Conservation (phyloP, 1,140 invertebrate species). For the Polypedilum pembai region DNA sequence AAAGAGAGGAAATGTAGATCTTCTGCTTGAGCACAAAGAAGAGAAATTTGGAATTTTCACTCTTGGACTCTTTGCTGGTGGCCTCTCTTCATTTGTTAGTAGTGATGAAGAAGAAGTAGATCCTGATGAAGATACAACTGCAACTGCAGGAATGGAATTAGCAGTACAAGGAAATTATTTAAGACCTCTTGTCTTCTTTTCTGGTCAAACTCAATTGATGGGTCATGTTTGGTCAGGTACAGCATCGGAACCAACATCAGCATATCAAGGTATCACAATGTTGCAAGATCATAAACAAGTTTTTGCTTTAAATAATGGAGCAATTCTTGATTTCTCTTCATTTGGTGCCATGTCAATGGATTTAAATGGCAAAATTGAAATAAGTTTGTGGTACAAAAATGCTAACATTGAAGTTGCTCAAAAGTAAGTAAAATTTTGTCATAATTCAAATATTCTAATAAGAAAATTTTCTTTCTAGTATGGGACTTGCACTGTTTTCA, state of each 20-base stretch:
- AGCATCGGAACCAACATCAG: slow-evolving; percentile 71
- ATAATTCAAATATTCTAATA: slow-evolving; percentile 22
- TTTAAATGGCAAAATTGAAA: slow-evolving; percentile 71
- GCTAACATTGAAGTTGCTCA: slow-evolving; percentile 73
- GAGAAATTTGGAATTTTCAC: slow-evolving; percentile 48
- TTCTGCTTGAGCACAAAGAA: slow-evolving; percentile 52
- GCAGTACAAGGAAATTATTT: slow-evolving; percentile 68
- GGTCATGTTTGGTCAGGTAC: slow-evolving; percentile 81
- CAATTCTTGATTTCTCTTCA: slow-evolving; percentile 60
- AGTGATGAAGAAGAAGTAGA: slow-evolving; percentile 44
- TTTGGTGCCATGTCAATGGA: slow-evolving; percentile 72
- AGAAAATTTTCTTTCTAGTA: slow-evolving; percentile 49
- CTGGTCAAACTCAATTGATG: slow-evolving; percentile 77
- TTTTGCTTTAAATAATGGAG: slow-evolving; percentile 64
- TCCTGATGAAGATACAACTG: slow-evolving; percentile 48
- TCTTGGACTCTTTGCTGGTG: slow-evolving; percentile 73
- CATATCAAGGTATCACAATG: slow-evolving; percentile 65
- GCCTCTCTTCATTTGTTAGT: slow-evolving; percentile 59
- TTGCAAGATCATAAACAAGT: slow-evolving; percentile 66
- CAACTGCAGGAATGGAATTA: slow-evolving; percentile 80
- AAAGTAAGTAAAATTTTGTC: slow-evolving; percentile 48
- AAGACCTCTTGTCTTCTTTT: slow-evolving; percentile 78
- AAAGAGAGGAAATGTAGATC: slow-evolving; percentile 67
- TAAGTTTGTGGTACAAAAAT: slow-evolving; percentile 82
- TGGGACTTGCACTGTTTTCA: slow-evolving; percentile 61